Conservation (phyloP, 1,140 invertebrate genomes). For the Orius insidiosus region DNA sequence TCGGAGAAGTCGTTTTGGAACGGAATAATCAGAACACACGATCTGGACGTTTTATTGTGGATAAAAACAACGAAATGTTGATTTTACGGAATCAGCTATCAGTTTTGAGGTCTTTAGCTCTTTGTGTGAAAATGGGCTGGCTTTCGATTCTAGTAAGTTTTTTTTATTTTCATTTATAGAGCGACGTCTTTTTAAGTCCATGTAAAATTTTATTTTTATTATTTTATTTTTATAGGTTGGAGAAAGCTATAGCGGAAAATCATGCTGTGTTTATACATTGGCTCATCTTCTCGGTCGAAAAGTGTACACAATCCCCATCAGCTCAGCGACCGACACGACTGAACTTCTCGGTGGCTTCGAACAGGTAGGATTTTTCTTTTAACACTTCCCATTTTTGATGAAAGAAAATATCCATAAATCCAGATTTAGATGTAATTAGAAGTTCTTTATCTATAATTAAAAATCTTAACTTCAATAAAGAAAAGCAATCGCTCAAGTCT, state of each 20-base stretch:
- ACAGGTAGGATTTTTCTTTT: conserved; percentile 44
- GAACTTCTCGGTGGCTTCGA: conserved; percentile 92
- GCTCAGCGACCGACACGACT: conserved; percentile 85
- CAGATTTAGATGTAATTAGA: too few species aligned
- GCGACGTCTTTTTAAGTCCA: neutral
- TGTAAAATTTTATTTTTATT: neutral
- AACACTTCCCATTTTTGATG: too few species aligned
- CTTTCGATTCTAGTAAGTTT: conserved; percentile 65
- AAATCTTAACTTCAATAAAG: too few species aligned
- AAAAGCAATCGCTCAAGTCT: too few species aligned
- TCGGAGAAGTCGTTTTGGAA: conserved; percentile 34
- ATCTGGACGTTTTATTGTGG: conserved; percentile 19
- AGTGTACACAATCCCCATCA: conserved; percentile 65
- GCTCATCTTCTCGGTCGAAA: conserved; percentile 54
- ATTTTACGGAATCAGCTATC: conserved; percentile 47
- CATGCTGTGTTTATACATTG: conserved; percentile 55
- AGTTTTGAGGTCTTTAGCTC: conserved; percentile 52
- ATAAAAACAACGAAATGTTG: conserved; percentile 32
- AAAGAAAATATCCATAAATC: too few species aligned
- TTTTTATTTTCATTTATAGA: neutral
- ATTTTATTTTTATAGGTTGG: conserved; percentile 56
- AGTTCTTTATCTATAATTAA: too few species aligned
- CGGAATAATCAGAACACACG: neutral
- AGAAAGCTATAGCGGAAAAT: conserved; percentile 61
- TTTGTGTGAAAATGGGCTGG: conserved; percentile 81